These are phyloP conservation scores for Pantherophis guttatus DNA, from an alignment of 2,113 vertebrate species.

Conservation along the genomic window DNA sequence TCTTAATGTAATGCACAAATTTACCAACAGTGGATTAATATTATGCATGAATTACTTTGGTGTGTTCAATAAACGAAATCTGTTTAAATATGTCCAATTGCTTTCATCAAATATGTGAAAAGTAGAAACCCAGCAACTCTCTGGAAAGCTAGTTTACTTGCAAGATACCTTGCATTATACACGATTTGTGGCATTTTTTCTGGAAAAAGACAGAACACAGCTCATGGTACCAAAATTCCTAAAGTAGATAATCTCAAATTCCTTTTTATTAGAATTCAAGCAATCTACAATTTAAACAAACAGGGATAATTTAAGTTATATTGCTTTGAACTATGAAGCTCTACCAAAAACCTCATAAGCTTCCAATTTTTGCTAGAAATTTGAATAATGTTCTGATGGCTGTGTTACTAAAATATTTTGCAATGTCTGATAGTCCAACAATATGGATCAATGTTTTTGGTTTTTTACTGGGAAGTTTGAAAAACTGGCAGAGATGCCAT, in stretches of 20 bases:
- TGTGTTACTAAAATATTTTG: neutral
- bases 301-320: neutral
- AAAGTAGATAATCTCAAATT: rapidly evolving
- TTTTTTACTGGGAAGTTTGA: neutral
- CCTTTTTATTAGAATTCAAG: neutral
- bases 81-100: neutral
- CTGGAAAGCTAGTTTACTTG: neutral
- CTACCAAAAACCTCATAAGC: neutral
- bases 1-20: neutral
- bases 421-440: neutral
- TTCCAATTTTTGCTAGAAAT: neutral
- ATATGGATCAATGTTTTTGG: neutral
- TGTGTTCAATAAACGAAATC: neutral
- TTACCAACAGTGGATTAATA: neutral
- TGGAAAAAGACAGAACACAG: neutral
- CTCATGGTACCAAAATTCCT: neutral
- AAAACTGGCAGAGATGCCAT: neutral
- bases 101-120: neutral
- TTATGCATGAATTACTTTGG: neutral
- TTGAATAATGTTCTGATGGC: neutral
- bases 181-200: neutral
- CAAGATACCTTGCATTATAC: neutral
- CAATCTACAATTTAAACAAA: neutral
- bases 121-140: neutral
- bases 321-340: neutral